These are phyloP conservation scores for Castor canadensis DNA, from an alignment of 2,113 vertebrate species.

Conservation along the genomic window DNA sequence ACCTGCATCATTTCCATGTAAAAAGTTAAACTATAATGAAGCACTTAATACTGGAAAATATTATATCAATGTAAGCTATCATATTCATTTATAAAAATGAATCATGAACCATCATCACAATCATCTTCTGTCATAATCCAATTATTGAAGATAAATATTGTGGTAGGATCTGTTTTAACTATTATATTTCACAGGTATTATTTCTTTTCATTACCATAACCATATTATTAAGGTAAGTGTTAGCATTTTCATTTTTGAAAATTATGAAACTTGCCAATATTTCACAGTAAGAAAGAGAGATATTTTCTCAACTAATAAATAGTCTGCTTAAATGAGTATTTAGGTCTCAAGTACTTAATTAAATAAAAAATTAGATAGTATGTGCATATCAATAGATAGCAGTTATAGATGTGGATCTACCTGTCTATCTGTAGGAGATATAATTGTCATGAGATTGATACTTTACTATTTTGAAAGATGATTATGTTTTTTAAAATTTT, in stretches of 20 bases:
- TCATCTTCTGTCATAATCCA: background rate
- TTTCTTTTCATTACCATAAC: background rate
- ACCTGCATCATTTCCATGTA: background rate
- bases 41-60: background rate
- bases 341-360: background rate
- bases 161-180: background rate
- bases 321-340: background rate
- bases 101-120: background rate
- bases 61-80: background rate
- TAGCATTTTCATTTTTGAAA: background rate
- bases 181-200: background rate
- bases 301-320: background rate
- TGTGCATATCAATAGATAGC: background rate
- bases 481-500: background rate
- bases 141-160: background rate
- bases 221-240: background rate
- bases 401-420: background rate
- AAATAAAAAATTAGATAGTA: background rate
- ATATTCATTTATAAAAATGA: background rate
- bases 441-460: background rate
- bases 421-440: background rate
- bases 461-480: background rate
- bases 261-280: background rate
- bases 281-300: background rate
- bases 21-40: background rate